Evolutionary conservation across 2,113 vertebrate species (phyloP).

Genomic region (Barnardius zonarius): DNA sequence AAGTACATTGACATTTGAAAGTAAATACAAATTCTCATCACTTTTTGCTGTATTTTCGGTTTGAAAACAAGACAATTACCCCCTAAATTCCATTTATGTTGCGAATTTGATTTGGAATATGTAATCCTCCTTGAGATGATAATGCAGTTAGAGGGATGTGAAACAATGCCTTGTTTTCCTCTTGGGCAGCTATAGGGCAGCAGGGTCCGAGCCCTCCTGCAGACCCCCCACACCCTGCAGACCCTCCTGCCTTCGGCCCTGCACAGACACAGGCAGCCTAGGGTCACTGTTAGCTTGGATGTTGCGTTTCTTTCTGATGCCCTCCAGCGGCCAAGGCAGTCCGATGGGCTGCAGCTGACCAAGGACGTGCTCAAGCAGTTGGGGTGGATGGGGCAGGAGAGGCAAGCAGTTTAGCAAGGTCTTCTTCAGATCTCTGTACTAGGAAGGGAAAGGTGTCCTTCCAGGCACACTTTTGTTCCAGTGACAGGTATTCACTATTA

Average conservation of each 20-base stretch:
- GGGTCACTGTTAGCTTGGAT: background rate
- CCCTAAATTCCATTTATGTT: background rate
- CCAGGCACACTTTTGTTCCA: background rate
- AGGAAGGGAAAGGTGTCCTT: background rate
- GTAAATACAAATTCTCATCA: background rate
- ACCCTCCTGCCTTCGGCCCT: too few relatives aligned
- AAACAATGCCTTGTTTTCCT: fast-evolving
- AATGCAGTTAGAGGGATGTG: background rate
- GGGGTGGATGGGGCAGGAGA: background rate
- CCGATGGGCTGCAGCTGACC: background rate
- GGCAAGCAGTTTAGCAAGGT: background rate
- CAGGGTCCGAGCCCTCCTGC: fast-evolving
- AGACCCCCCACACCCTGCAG: background rate
- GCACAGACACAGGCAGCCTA: fast-evolving
- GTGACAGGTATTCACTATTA: background rate
- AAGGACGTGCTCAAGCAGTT: fast-evolving
- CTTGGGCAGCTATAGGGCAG: background rate
- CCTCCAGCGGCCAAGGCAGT: background rate
- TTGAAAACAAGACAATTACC: background rate
- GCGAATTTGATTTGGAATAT: slow-evolving; percentile 20
- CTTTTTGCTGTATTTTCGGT: background rate
- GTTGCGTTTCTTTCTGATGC: background rate
- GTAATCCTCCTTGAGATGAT: background rate
- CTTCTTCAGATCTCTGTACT: background rate
- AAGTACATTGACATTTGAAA: background rate